These are phyloP conservation scores for Pyxicephalus adspersus DNA, from an alignment of 2,113 vertebrate species.

Conservation along the genomic window DNA sequence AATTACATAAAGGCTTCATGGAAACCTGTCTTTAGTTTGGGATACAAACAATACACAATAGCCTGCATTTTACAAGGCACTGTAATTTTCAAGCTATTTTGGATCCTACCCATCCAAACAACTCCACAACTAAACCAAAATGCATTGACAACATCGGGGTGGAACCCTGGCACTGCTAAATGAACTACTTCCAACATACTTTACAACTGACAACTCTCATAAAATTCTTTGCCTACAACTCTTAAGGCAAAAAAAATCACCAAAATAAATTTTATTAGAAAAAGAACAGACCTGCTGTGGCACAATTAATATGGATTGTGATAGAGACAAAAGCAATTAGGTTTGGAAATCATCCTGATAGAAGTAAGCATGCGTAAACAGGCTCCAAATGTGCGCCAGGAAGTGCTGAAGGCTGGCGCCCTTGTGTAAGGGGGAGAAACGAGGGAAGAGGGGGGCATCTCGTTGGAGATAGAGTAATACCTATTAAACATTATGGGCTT, in stretches of 20 bases:
- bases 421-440: slow-evolving; percentile 59
- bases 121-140: background rate
- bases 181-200: slow-evolving; percentile 9
- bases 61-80: slow-evolving; percentile 40
- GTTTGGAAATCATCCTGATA: slow-evolving; percentile 74
- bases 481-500: slow-evolving; percentile 64
- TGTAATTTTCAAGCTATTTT: slow-evolving; percentile 50
- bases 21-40: slow-evolving; percentile 58
- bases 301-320: slow-evolving; percentile 62
- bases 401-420: slow-evolving; percentile 62
- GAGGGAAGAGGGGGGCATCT: slow-evolving; percentile 57
- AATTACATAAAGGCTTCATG: background rate
- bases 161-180: background rate
- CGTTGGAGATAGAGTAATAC: slow-evolving; percentile 54
- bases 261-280: background rate
- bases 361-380: slow-evolving; percentile 77
- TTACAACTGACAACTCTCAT: slow-evolving; percentile 16
- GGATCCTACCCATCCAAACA: background rate
- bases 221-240: background rate
- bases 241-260: background rate
- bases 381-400: slow-evolving; percentile 75
- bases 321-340: slow-evolving; percentile 64
- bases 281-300: slow-evolving; percentile 65
- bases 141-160: background rate
- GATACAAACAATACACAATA: slow-evolving; percentile 39